Base-by-base conservation (phyloP, 2,113 vertebrate genomes). In the Benitochromis conjunctus region DNA sequence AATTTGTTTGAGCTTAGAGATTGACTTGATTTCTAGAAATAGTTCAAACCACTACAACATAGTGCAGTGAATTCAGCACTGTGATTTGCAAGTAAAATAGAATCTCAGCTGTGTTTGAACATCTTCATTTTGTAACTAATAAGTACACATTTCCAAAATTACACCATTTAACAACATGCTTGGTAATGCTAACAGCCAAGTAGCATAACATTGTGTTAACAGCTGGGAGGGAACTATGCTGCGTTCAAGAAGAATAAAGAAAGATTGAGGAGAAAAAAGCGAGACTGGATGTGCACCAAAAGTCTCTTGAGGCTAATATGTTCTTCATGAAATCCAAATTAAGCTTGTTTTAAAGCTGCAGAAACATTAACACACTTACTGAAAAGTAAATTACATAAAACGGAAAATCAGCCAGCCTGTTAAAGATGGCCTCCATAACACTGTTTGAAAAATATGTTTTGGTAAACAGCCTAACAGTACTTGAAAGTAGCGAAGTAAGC, bases 81-180 rank as follows among this genome's bases (percentile, higher is more conserved):
- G 60, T 69, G 6, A 29, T 11, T 43, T 74, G 24, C 24, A 74
- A 19, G 12, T 2, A 0, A 76, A 76, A 5, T 0, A 12, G 66
- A 76, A 0, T 7, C 24, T 76, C 43, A 76, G 43, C 43, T 76
- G 10, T 51, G 26, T 51, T 48, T 76, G 26, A 31, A 16, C 16
- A 0, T 76, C 26, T n/a, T 76, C 16, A 51, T 18, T 46, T 71
- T 26, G 64, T 4, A 46, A 48, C 16, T 0, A 29, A 51, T 74
- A 51, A 2, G 14, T 29, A 29, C 43, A 74, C 48, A 19, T 29
- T 74, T 48, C 14, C 43, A 48, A 12, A 51, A n/a, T 76, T 0
- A 31, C 24, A 74, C 41, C 9, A 48, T 24, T 76, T 29, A 8
- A 51, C 9, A 51, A 43, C 9, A 31, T 31, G 4, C 43, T 51